Base-by-base conservation (phyloP, 1,140 invertebrate genomes). In the Drosophila azteca region DNA sequence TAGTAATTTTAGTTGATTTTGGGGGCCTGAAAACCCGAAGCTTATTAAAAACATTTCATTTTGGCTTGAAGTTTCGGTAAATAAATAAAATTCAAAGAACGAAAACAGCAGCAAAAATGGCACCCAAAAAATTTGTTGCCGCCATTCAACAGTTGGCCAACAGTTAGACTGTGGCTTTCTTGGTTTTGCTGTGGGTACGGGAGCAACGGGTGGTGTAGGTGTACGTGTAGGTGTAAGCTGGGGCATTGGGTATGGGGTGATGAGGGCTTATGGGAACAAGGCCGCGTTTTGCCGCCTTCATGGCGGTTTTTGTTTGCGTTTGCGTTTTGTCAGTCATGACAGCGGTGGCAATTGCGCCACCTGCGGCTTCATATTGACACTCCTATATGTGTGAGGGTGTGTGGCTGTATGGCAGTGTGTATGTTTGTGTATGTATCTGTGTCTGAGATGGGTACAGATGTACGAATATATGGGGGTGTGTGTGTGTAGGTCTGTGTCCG, bases 351-450 rank as follows among this genome's bases (percentile, higher is more conserved):
- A 74, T 73, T 74, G 64, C 73, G 64, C 73, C 81, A 84, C 82
- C 77, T 84, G 81, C 82, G 81, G 81, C 81, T 77, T 62, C 77
- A 80, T 85, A 84, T 84, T 84, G 81, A 85, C 80, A 84, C 80
- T 80, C 67, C 52, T 70, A 29, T 51, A 7, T 53, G 13, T 62
- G 17, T 29, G 6, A 43, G 11, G 45, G 3, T 31, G 26, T 53
- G 17, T 35, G 7, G 41, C 1, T 29, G 26, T 17, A n/a, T n/a
- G 5, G 20, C 1, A 39, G 22, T 74, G 39, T 43, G 22, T 39
- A 45, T 49, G 9, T 49, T 9, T 52, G n/a, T 58, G n/a, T 59
- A 5, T 17, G 3, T 41, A 13, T 44, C 11, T n/a, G 15, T 49
- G 20, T 55, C 0, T 29, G 13, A 35, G 9, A 11, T 35, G 9